A percentile compares a stretch with the other conserved stretches of the same genome.
Conservation (phyloP, 2,113 vertebrate genomes). For the Calyptomena viridis region DNA sequence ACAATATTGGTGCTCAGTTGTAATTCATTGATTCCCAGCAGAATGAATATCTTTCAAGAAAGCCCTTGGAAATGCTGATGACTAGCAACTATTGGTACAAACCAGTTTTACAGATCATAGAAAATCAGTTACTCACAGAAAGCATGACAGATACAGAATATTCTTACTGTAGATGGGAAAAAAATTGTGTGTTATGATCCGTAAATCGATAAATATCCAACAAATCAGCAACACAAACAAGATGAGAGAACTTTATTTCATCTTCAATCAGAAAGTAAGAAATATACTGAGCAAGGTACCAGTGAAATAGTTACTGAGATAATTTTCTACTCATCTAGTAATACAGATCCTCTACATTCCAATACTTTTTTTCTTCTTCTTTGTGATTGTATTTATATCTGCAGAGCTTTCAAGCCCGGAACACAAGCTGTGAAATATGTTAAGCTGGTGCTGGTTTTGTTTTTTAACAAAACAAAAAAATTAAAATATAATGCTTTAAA, state of each 20-base stretch:
- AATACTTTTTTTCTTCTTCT: background rate
- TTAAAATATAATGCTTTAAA: background rate
- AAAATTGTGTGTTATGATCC: slow-evolving; percentile 53
- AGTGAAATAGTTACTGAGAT: slow-evolving; percentile 21
- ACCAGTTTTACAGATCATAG: slow-evolving; percentile 63
- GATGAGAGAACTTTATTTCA: slow-evolving; percentile 70
- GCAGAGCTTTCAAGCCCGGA: background rate
- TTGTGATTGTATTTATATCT: slow-evolving; percentile 2
- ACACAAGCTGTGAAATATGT: slow-evolving; percentile 22
- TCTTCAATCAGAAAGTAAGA: slow-evolving; percentile 57
- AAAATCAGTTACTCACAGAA: slow-evolving; percentile 71
- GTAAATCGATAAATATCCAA: slow-evolving; percentile 71
- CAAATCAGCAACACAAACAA: slow-evolving; percentile 74
- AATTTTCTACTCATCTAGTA: slow-evolving; percentile 49
- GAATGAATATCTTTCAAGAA: slow-evolving; percentile 62
- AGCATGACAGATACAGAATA: slow-evolving; percentile 65
- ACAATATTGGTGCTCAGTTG: background rate
- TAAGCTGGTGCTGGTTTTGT: background rate
- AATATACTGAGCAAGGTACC: background rate
- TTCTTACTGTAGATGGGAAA: slow-evolving; percentile 64
- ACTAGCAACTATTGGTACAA: slow-evolving; percentile 30
- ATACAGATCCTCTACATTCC: slow-evolving; percentile 1
- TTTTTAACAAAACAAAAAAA: slow-evolving; percentile 49
- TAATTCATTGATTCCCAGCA: slow-evolving; percentile 51
- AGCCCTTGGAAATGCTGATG: slow-evolving; percentile 47